Evolutionary conservation across 2,797 vertebrate species (phyloP).

Genomic region (Simalia tracyae): DNA sequence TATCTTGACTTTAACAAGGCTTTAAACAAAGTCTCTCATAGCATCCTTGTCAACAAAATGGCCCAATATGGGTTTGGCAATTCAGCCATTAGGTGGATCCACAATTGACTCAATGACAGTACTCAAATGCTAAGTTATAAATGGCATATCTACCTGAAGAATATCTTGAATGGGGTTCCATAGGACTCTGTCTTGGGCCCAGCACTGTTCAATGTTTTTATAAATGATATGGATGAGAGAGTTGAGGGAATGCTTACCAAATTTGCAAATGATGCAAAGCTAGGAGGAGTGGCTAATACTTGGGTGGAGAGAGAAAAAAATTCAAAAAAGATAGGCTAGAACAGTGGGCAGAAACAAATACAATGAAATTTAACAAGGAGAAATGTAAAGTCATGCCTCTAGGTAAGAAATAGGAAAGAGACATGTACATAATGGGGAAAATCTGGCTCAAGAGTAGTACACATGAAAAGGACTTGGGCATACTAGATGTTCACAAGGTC

Average conservation of each 20-base stretch:
- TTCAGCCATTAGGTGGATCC: background rate
- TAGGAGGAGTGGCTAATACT: background rate
- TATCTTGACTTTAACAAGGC: background rate
- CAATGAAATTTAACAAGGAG: background rate
- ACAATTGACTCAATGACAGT: background rate
- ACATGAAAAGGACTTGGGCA: no score
- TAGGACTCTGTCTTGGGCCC: background rate
- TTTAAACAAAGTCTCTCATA: background rate
- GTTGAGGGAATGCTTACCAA: background rate
- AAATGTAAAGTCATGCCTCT: background rate
- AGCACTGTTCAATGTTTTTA: background rate
- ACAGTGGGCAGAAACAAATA: background rate
- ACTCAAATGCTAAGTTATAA: background rate
- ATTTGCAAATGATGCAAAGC: background rate
- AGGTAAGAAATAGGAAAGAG: background rate
- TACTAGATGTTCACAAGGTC: no score
- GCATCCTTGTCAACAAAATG: background rate
- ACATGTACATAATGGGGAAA: background rate
- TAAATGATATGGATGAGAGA: background rate
- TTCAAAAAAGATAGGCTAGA: background rate
- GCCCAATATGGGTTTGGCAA: background rate
- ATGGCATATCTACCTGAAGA: background rate
- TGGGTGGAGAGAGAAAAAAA: background rate
- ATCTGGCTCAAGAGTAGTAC: no score
- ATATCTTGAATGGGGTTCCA: background rate